Conservation (phyloP, 2,888 invertebrate species). For the Brenthis ino region DNA sequence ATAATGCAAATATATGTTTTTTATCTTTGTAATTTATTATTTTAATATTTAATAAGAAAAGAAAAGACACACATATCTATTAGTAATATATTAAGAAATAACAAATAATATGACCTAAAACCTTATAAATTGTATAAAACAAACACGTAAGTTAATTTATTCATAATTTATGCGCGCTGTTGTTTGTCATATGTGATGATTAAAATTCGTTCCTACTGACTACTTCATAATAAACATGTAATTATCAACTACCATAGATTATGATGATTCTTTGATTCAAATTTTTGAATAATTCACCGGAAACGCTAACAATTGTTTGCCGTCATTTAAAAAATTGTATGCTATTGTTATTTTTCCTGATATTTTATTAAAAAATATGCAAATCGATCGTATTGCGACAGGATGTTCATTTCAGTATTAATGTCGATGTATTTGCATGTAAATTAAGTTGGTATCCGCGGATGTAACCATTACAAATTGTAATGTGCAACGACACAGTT, state of each 20-base stretch:
- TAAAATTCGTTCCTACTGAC: conserved; percentile 14
- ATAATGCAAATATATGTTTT: no score
- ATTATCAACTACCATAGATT: conserved; percentile 66
- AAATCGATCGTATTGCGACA: conserved; percentile 74
- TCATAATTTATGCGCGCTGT: conserved; percentile 29
- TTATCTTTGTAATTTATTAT: no score
- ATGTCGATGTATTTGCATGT: conserved; percentile 77
- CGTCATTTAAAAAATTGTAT: conserved; percentile 64
- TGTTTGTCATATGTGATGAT: conserved; percentile 11
- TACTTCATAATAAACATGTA: conserved; percentile 52
- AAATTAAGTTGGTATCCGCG: conserved; percentile 73
- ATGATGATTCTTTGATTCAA: conserved; percentile 69
- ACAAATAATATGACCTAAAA: not conserved
- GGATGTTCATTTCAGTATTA: conserved; percentile 79
- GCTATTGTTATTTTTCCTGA: conserved; percentile 72
- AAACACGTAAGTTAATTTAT: conserved; percentile 11
- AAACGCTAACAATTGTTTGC: conserved; percentile 71
- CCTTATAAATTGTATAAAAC: conserved; percentile 5
- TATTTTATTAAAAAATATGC: conserved; percentile 81
- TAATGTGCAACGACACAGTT: conserved; percentile 66
- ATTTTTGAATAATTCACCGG: conserved; percentile 79
- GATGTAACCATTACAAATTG: conserved; percentile 73
- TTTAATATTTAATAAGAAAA: no score
- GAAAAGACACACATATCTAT: no score
- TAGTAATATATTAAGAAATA: no score